Evolutionary conservation across 1,140 invertebrate genomes (phyloP).

Genomic region (Bursaphelenchus mucronatus): DNA sequence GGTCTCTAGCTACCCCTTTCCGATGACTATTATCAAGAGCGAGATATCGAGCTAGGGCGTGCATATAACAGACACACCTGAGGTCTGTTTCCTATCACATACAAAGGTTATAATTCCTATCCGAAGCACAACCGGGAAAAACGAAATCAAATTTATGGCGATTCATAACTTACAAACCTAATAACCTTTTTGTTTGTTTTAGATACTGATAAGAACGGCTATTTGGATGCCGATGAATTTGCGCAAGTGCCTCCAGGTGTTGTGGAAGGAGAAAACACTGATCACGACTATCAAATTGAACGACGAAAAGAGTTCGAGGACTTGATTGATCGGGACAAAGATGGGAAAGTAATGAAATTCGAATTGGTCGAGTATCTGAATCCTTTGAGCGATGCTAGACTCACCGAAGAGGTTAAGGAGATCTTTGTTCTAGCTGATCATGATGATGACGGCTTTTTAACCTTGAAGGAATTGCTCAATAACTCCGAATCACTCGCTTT

Average conservation of each 20-base stretch:
- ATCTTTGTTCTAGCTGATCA: slow-evolving; percentile 35
- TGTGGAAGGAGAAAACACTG: slow-evolving; percentile 28
- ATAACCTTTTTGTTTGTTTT: slow-evolving; percentile 21
- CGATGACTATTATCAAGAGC: no score
- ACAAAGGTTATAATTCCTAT: no score
- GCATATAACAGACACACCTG: no score
- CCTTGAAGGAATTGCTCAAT: slow-evolving; percentile 28
- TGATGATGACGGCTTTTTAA: slow-evolving; percentile 25
- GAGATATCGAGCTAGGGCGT: no score
- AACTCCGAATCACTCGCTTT: slow-evolving; percentile 22
- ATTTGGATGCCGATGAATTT: slow-evolving; percentile 30
- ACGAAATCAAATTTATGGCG: no score
- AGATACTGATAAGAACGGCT: slow-evolving; percentile 31
- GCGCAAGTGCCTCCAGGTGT: slow-evolving; percentile 22
- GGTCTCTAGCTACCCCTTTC: no score
- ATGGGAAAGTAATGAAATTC: slow-evolving; percentile 31
- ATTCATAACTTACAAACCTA: background rate
- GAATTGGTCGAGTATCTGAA: slow-evolving; percentile 33
- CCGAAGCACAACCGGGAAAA: no score
- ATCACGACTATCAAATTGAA: slow-evolving; percentile 24
- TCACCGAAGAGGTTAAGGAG: slow-evolving; percentile 19
- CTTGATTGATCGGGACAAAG: slow-evolving; percentile 29
- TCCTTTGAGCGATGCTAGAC: slow-evolving; percentile 22
- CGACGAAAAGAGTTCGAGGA: slow-evolving; percentile 30
- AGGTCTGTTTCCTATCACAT: no score